Evolutionary conservation across 2,113 vertebrate genomes (phyloP).

Genomic region (Budorcas taxicolor): DNA sequence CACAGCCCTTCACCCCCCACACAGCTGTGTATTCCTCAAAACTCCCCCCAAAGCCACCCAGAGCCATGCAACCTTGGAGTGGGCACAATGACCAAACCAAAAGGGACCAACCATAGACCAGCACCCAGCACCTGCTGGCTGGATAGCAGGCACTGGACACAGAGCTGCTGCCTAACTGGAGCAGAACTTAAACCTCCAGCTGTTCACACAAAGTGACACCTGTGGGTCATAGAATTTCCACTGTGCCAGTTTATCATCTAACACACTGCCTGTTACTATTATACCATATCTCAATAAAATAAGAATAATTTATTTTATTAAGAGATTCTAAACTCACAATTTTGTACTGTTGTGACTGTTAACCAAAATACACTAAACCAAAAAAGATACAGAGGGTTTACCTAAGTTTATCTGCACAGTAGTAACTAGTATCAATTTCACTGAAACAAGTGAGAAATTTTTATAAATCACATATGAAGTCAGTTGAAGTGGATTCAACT

Average conservation of each 20-base stretch:
- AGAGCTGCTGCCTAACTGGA: background rate
- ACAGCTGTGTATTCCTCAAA: background rate
- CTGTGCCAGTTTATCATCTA: background rate
- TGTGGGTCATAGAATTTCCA: accelerated
- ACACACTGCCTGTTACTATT: background rate
- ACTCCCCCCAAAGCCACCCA: background rate
- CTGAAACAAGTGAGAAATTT: background rate
- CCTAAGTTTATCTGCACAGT: background rate
- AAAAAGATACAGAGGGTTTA: background rate
- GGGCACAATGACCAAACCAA: too few species aligned
- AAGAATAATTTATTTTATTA: background rate
- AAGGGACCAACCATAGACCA: background rate
- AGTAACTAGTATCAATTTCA: background rate
- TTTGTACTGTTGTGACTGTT: background rate
- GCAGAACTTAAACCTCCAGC: background rate
- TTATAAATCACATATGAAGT: background rate
- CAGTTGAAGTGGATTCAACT: background rate
- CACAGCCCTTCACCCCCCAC: background rate
- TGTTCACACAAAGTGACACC: background rate
- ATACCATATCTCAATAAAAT: background rate
- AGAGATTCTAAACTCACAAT: background rate
- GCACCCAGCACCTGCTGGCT: background rate
- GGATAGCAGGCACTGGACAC: accelerated
- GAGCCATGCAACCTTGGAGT: accelerated
- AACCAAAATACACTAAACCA: background rate